phyloP scores from a whole-genome alignment of 2,888 invertebrate genomes.

The Nemotelus nigrinus region DNA sequence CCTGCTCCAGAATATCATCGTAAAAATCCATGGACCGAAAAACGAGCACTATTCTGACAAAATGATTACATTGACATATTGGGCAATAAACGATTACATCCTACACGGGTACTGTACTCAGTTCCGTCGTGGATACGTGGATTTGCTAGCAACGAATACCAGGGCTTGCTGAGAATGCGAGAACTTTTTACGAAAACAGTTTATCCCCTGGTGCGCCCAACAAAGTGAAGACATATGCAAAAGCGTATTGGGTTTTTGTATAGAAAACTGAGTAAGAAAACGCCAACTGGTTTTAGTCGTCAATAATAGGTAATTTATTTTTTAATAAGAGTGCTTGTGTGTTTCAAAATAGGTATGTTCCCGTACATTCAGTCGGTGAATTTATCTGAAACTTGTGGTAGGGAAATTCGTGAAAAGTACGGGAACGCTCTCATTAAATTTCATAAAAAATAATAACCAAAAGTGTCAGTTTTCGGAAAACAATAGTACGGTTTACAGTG shows the following conservation, averaged over 20 bases:
- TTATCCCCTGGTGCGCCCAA: conserved; percentile 74
- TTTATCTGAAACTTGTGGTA: too few species aligned
- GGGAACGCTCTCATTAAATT: too few species aligned
- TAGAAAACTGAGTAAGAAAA: conserved; percentile 81
- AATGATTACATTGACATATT: conserved; percentile 98
- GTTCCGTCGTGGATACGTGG: conserved; percentile 92
- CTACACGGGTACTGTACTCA: conserved; percentile 83
- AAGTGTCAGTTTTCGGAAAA: too few species aligned
- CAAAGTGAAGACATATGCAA: conserved; percentile 79
- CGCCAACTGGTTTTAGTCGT: conserved; percentile 71
- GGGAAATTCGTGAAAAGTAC: too few species aligned
- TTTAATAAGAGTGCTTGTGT: too few species aligned
- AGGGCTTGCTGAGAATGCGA: conserved; percentile 74
- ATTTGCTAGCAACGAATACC: conserved; percentile 85
- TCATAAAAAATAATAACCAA: too few species aligned
- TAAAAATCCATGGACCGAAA: conserved; percentile 78
- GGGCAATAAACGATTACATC: conserved; percentile 84
- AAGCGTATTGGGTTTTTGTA: conserved; percentile 81
- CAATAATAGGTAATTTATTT: conserved; percentile 57
- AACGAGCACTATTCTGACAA: conserved; percentile 88
- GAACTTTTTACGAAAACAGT: conserved; percentile 71
- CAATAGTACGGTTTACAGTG: too few species aligned
- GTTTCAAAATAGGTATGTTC: too few species aligned
- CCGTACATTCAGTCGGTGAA: too few species aligned
- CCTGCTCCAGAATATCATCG: conserved; percentile 79